Base-by-base conservation (phyloP, 2,797 vertebrate species). In the Lophius americanus region DNA sequence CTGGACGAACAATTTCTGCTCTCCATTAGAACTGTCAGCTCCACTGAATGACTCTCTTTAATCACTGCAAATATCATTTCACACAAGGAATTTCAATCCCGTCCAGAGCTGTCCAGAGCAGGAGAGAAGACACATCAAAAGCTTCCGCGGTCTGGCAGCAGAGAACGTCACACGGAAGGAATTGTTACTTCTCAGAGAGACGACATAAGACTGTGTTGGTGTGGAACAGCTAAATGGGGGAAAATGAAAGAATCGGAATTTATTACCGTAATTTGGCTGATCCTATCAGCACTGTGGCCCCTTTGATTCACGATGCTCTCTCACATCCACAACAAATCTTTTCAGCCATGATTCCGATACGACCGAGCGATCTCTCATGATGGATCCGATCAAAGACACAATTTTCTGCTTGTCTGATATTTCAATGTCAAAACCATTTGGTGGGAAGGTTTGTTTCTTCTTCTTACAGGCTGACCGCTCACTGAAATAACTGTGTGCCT, bases 11-110 rank as follows among this genome's bases (percentile, higher is more conserved):
- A n/a, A 11, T 78, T 79, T 80, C 82, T 82, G 79, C 78, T 88
- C 85, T 88, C 89, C 75, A 88, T 90, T 90, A 88, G 71, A 83
- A 69, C 85, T 88, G 91, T 88, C 90, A 84, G 76, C 85, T 85
- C 65, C 51, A 38, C 87, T 85, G 75, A 89, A 70, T 46, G 73
- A 72, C 82, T 82, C 66, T 66, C 87, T 92, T 90, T 90, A 88
- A 91, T 92, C 87, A 92, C 85, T 79, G 87, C 78, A 88, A 84
- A 90, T 89, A 91, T 90, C 82, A 86, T 90, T 89, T 90, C 88
- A 88, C 88, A 86, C 73, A 6, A 82, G 73, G 79, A 81, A 85
- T 87, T 87, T 74, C 76, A 88, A 84, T 84, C 83, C 81, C 60
- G 73, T 73, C 70, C 68, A 60, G 67, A 81, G 81, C 82, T 59